Base-by-base conservation (phyloP, 2,797 vertebrate species). In the Chaenodraco wilsoni region DNA sequence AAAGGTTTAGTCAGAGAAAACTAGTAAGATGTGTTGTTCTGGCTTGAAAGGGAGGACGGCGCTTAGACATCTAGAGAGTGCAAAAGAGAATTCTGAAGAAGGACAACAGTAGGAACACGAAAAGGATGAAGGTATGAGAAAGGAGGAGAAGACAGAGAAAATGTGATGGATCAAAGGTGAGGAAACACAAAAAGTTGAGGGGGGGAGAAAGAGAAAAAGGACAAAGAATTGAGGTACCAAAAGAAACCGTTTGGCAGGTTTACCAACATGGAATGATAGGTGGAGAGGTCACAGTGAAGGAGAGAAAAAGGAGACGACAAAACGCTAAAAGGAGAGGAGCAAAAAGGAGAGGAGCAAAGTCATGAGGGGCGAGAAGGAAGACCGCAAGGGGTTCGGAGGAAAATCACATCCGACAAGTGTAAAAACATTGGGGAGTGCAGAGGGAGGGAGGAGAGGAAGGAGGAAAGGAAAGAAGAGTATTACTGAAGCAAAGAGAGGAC, bases 361-460 rank as follows among this genome's bases (percentile, higher is more conserved):
- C 69, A 72, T 19, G 17, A 23, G 43, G 46, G 57, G 54, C 19
- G 23, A 43, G 17, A 41, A 74, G 27, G 37, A 62, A 74, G 73
- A 74, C 4, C 27, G 64, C 52, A 27, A 45, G 64, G 17, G 33
- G 56, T 63, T 67, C 17, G 14, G 58, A 77, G 52, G 49, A 76
- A 82, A 86, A 86, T 80, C 75, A 68, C 19, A 86, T 72, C 58
- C 64, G 77, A 70, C 71, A 83, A 72, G 69, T 51, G 57, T 63
- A 43, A 60, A 61, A 76, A 40, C 74, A 27, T 48, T 14, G 37
- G 27, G 64, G 41, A 57, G 27, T 9, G 37, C 12, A 58, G 45
- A 69, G 27, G 41, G 52, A 23, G 9, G 59, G n/a, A 41, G 41
- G 56, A 54, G 37, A 43, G 15, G 61, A 10, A n/a, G n/a, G n/a